Base-by-base conservation (phyloP, 2,888 invertebrate genomes). In the Chrysodeixis includens region DNA sequence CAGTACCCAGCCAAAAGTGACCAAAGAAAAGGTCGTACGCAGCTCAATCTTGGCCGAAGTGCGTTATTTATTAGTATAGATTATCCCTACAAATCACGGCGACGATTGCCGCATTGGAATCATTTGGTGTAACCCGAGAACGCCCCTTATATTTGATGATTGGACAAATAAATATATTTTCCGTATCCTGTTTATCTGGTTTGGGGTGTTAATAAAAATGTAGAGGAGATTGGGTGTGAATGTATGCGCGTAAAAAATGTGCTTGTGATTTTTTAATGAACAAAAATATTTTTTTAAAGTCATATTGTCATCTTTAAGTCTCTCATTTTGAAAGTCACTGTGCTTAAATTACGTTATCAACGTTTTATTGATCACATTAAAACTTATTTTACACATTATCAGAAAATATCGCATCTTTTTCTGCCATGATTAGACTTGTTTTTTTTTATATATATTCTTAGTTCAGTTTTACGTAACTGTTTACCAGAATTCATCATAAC, bases 131-230 rank as follows among this genome's bases (percentile, higher is more conserved):
- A 94, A 95, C 93, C 88, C 83, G 95, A 95, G 93, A 93, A 92
- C 93, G 89, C 92, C 94, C 94, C 92, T 92, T 92, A 93, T 90
- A 92, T 92, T 91, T 90, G 94, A 93, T 94, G 95, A 95, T 94
- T 95, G 95, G 93, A 91, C 93, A 92, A 94, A 95, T 95, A 94
- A 94, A 95, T 95, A 94, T 94, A 94, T 94, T 93, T 94, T 90
- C 93, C 90, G 91, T 94, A 93, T 94, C 94, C 93, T 93, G 94
- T 93, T 93, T 94, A 94, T 94, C 95, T 85, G 90, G 89, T 90
- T 88, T 88, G 88, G 92, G 93, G 95, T 94, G 95, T 94, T 94
- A 95, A 95, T 95, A 95, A 94, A 95, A 94, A 94, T 94, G 94
- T 94, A 93, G 92, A 83, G 94, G 90, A 88, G 68, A 56, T 10